Evolutionary conservation across 2,888 invertebrate genomes (phyloP), one percentile per base, ranked within the genome.

Genomic region (Eupithecia inturbata): DNA sequence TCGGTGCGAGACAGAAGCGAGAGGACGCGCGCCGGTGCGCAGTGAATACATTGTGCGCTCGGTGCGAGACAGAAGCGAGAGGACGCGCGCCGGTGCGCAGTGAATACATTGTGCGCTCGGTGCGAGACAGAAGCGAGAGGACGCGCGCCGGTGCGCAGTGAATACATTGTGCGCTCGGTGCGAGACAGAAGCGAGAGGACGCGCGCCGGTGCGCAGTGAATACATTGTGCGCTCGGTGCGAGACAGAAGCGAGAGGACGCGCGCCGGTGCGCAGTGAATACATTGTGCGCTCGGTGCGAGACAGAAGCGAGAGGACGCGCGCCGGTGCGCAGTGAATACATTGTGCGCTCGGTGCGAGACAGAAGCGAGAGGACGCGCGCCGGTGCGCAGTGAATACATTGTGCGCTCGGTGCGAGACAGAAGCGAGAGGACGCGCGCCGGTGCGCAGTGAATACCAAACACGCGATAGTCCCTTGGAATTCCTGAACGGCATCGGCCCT

Each of bases 21-120:
- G n/a, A n/a, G n/a, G n/a, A n/a, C n/a, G n/a, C n/a, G n/a, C n/a
- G n/a, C n/a, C n/a, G n/a, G n/a, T n/a, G n/a, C n/a, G n/a, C n/a
- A n/a, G n/a, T n/a, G n/a, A n/a, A n/a, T n/a, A n/a, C 85, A 82
- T 73, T 79, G 79, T 80, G 70, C 71, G 81, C 77, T 71, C 14
- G 33, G 71, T 68, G 72, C 76, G 74, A 53, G 67, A 72, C 76
- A 71, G 72, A 66, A 75, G 77, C 72, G 60, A 72, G n/a, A n/a
- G n/a, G n/a, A n/a, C n/a, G n/a, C n/a, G n/a, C n/a, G n/a, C n/a
- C n/a, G n/a, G n/a, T n/a, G n/a, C n/a, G n/a, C n/a, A n/a, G n/a
- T n/a, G n/a, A n/a, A n/a, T n/a, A n/a, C 85, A 82, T 73, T 79
- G 79, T 80, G 70, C 71, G 81, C 77, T 71, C 14, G 33, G 71